Base-by-base conservation (phyloP, 2,113 vertebrate genomes). In the Thunnus maccoyii region DNA sequence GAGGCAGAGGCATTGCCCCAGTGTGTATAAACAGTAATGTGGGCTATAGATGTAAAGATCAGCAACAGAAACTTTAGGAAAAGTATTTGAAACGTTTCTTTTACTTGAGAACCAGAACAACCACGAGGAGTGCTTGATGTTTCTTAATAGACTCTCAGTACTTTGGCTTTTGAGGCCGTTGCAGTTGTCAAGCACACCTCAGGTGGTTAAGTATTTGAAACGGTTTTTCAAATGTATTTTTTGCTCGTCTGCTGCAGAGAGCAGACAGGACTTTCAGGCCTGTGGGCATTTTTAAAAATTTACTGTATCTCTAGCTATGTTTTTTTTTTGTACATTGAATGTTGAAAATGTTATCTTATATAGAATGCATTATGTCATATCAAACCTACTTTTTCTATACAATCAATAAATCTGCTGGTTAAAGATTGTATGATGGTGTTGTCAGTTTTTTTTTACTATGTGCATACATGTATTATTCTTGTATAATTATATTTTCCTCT, bases 311-410 rank as follows among this genome's bases (percentile, higher is more conserved):
- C 82, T 83, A 91, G 89, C 80, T 93, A 91, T 86, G 89, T 36
- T 91, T 91, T 93, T 91, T 93, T 93, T 95, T 95, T 95, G 93
- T 95, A 95, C 92, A 94, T 94, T 95, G 95, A 96, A 95, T 95
- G 95, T 95, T 93, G 83, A 94, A 94, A 94, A 94, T 95, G 93
- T 93, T 95, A 95, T 95, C 94, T 94, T 96, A 94, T 95, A 95
- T 95, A 95, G 94, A 95, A 96, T 96, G 95, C 95, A 94, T 95
- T 94, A 94, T 92, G 90, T 95, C 94, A 95, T 96, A 95, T 95
- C 94, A 92, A 94, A 93, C 94, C 92, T 94, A 95, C 94, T 94
- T 96, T 96, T 96, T 96, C 92, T 95, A 95, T 94, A 95, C 94
- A 95, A 95, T 91, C 92, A 96, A 95, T 95, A 96, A 95, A 95